phyloP scores from a whole-genome alignment of 2,797 vertebrate species.

The Periophthalmus magnuspinnatus region DNA sequence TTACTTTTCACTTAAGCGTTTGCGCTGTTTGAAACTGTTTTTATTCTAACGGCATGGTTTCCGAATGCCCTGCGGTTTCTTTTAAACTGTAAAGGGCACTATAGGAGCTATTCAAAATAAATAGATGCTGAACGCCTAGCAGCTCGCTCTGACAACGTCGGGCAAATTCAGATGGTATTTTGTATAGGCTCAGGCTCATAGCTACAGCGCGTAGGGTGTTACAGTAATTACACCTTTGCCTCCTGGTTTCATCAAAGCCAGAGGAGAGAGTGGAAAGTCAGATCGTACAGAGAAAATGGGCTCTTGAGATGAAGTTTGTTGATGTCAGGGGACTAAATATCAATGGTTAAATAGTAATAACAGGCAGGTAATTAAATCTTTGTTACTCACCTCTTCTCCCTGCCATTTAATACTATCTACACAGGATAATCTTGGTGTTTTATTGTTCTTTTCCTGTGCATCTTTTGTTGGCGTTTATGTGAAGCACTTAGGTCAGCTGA shows the following conservation, averaged over 20 bases:
- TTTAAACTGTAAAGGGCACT: constrained; percentile 29
- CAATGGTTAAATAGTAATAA: not conserved
- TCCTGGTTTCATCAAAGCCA: not conserved
- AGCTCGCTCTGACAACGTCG: constrained; percentile 20
- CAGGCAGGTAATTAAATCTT: not conserved
- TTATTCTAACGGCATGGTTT: constrained; percentile 23
- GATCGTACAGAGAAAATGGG: not conserved
- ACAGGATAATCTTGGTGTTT: too few relatives aligned
- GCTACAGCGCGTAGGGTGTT: not conserved
- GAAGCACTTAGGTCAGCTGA: too few relatives aligned
- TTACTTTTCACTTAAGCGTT: not conserved
- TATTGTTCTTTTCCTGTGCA: too few relatives aligned
- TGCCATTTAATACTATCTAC: too few relatives aligned
- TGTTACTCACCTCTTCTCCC: not conserved
- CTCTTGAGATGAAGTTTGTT: not conserved
- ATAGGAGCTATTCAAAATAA: constrained; percentile 45
- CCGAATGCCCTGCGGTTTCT: constrained; percentile 30
- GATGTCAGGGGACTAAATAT: not conserved
- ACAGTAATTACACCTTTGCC: not conserved
- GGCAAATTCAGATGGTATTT: constrained; percentile 23
- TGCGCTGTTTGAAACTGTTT: constrained; percentile 14
- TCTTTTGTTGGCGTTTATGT: too few relatives aligned
- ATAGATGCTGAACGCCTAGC: constrained; percentile 28
- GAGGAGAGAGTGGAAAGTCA: not conserved
- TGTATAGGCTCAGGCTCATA: not conserved